Conservation (phyloP, 2,113 vertebrate species). For the Xenus cinereus region DNA sequence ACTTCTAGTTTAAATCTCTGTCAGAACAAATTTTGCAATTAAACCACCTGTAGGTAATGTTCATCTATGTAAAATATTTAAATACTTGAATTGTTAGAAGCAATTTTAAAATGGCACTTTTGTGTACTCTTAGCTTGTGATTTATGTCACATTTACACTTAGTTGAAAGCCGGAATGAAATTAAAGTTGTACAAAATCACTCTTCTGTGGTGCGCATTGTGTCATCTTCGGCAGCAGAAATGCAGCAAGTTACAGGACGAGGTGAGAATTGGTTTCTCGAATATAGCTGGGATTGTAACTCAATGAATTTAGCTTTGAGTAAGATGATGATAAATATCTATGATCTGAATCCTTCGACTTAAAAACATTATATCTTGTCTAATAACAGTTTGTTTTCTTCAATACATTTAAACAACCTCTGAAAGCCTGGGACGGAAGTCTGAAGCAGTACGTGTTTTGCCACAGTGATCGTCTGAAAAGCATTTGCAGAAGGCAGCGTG, state of each 20-base stretch:
- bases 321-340: neutral
- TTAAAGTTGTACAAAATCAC: neutral
- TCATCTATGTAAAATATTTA: neutral
- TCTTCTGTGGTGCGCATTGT: fast-evolving
- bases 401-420: neutral
- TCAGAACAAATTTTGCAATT: constrained; percentile 27
- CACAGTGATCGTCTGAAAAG: neutral
- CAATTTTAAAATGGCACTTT: neutral
- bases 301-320: neutral
- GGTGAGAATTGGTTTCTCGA: neutral
- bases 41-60: neutral
- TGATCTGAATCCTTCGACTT: neutral
- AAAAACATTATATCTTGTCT: neutral
- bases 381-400: neutral
- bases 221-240: neutral
- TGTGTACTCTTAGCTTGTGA: neutral
- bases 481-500: neutral
- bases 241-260: neutral
- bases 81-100: neutral
- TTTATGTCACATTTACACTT: neutral
- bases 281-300: neutral
- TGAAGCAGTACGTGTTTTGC: neutral
- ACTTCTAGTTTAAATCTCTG: neutral
- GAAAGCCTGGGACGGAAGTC: neutral
- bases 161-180: neutral